Percentiles rank a stretch among this genome's conserved stretches.
Conservation (phyloP, 1,140 invertebrate species). For the Calliphora vicina region DNA sequence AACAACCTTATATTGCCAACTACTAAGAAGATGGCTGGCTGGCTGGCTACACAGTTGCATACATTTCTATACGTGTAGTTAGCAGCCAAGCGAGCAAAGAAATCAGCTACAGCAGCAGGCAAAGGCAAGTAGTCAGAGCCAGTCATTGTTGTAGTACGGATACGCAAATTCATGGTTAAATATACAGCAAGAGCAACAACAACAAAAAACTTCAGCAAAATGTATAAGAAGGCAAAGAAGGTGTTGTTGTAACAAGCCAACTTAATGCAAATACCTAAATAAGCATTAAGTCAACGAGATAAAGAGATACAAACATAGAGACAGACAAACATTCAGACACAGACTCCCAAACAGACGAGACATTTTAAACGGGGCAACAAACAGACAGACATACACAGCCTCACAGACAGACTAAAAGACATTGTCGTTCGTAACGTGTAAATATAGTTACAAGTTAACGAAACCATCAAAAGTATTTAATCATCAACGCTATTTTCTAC, state of each 20-base stretch:
- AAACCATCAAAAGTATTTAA: conserved; percentile 17
- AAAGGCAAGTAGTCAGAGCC: not conserved
- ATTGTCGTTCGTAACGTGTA: conserved; percentile 1
- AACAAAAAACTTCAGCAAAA: not conserved
- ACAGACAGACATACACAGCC: not conserved
- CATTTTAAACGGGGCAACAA: not conserved
- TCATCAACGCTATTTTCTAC: not conserved
- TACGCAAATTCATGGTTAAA: conserved; percentile 14
- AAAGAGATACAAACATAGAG: not conserved
- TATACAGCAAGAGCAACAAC: not conserved
- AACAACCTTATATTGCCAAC: not conserved
- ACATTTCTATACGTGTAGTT: not conserved
- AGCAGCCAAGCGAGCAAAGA: not conserved
- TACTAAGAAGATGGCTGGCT: not conserved
- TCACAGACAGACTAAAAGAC: not conserved
- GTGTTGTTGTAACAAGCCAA: conserved; percentile 3
- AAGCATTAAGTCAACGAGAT: conserved; percentile 11
- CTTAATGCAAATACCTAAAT: conserved; percentile 14
- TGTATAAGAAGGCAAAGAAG: not conserved
- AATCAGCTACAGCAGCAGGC: not conserved
- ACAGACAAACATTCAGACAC: not conserved
- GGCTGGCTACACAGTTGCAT: too few species aligned
- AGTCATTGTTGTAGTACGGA: not conserved
- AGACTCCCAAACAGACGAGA: not conserved
- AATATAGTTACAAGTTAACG: conserved; percentile 4